Base-by-base conservation (phyloP, 2,113 vertebrate species). In the Laterallus jamaicensis region DNA sequence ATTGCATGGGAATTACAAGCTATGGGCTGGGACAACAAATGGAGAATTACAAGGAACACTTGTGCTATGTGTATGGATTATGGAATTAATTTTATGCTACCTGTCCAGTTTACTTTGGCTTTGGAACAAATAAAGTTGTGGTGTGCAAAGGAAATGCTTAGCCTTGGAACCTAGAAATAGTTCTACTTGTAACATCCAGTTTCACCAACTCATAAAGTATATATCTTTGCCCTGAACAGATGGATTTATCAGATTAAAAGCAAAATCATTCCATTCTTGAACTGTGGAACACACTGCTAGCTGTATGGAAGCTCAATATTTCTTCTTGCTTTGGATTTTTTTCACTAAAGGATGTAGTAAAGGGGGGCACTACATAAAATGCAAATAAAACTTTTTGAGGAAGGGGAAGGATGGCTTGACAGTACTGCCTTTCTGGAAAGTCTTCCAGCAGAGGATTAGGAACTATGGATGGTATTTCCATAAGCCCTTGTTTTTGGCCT, bases 401-500 rank as follows among this genome's bases (percentile, higher is more conserved):
- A 89, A 90, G 20, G 22, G 18, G 67, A 82, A 86, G 47, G 9
- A 47, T 32, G 60, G 19, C 54, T 80, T 91, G 67, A 80, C 71
- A 82, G 89, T 54, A 40, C 12, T 90, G n/a, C 44, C 31, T 79
- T 77, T 74, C 84, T 91, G 75, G 87, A 96, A 93, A 91, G 25
- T 55, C 35, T 93, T 97, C 90, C 84, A 90, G 75, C 44, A 90
- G 49, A 87, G 87, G 89, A 95, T 95, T 96, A 95, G 75, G 37
- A 94, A 40, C 90, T 82, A 63, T 32, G 84, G 95, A 82, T 88
- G 62, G 62, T 82, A 96, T 95, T 97, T 95, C 90, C 84, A 90
- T 95, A 94, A 96, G 19, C 82, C 54, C 87, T 96, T 92, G 91
- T 17, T 93, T 94, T 90, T 95, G 90, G 91, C 91, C 78, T 85